These are phyloP conservation scores for Oryzias celebensis DNA, from an alignment of 2,113 vertebrate genomes.

Conservation along the genomic window DNA sequence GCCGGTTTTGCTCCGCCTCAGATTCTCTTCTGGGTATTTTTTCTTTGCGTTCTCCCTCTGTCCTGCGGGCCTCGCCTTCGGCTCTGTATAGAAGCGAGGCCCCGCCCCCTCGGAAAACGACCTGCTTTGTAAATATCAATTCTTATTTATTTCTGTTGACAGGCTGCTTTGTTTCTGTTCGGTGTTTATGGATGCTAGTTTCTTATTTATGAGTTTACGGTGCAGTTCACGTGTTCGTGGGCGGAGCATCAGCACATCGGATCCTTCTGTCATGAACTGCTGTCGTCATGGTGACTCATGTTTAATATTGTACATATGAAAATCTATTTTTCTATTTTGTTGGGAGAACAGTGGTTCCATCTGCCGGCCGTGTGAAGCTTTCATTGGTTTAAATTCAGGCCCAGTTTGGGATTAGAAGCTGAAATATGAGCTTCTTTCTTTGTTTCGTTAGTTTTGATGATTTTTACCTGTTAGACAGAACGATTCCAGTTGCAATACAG, in stretches of 20 bases:
- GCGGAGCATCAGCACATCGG: conserved; percentile 24
- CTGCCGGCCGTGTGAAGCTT: conserved; percentile 78
- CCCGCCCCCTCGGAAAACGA: conserved; percentile 37
- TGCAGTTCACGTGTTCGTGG: conserved; percentile 5
- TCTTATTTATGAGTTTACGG: not conserved
- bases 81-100: conserved; percentile 30
- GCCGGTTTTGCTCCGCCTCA: conserved; percentile 4
- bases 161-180: conserved; percentile 16
- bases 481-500: conserved; percentile 78
- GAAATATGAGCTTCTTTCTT: conserved; percentile 40
- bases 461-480: conserved; percentile 79
- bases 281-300: conserved; percentile 73
- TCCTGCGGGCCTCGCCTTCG: conserved; percentile 18
- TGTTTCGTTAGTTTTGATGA: conserved; percentile 66
- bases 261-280: conserved; percentile 20
- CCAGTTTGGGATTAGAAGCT: conserved; percentile 69
- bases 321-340: conserved; percentile 92
- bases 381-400: conserved; percentile 72
- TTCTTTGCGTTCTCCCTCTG: not conserved
- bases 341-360: conserved; percentile 78
- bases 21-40: not conserved
- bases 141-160: conserved; percentile 62
- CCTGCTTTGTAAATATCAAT: conserved; percentile 48
- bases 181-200: conserved; percentile 9
- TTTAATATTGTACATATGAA: conserved; percentile 88